Evolutionary conservation across 2,113 vertebrate species (phyloP).

Genomic region (Sorex fumeus): DNA sequence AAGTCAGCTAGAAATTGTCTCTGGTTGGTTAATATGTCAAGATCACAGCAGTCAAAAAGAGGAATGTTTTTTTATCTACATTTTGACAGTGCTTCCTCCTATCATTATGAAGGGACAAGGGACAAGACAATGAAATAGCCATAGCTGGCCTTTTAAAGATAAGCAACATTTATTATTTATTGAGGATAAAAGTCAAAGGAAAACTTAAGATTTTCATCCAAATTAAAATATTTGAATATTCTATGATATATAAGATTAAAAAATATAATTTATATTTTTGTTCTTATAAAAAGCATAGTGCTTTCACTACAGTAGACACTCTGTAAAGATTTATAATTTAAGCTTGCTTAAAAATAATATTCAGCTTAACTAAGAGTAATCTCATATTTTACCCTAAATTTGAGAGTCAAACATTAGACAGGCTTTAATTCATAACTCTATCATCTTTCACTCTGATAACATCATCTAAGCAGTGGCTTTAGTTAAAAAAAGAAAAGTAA

Average conservation of each 20-base stretch:
- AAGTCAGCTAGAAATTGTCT: neutral
- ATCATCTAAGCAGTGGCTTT: slow-evolving; percentile 19
- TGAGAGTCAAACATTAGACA: neutral
- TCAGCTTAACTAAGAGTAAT: neutral
- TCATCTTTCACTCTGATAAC: neutral
- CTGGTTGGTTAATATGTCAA: neutral
- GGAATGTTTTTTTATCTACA: neutral
- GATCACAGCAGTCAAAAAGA: neutral
- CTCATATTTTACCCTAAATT: slow-evolving; percentile 23
- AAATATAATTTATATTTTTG: too few relatives aligned
- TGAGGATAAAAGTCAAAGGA: slow-evolving; percentile 10
- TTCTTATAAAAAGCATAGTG: too few relatives aligned
- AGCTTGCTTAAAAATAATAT: slow-evolving; percentile 15
- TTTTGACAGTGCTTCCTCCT: neutral
- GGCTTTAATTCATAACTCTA: neutral
- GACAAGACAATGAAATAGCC: slow-evolving; percentile 39
- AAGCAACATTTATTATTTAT: slow-evolving; percentile 45
- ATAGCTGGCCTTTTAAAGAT: slow-evolving; percentile 17
- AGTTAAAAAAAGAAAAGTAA: neutral
- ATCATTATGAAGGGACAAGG: neutral
- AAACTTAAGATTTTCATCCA: neutral
- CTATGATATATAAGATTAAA: too few relatives aligned
- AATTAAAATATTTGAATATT: too few relatives aligned
- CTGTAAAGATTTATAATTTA: neutral
- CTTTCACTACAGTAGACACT: too few relatives aligned